phyloP scores from a whole-genome alignment of 2,888 invertebrate genomes.

The Serripes groenlandicus region DNA sequence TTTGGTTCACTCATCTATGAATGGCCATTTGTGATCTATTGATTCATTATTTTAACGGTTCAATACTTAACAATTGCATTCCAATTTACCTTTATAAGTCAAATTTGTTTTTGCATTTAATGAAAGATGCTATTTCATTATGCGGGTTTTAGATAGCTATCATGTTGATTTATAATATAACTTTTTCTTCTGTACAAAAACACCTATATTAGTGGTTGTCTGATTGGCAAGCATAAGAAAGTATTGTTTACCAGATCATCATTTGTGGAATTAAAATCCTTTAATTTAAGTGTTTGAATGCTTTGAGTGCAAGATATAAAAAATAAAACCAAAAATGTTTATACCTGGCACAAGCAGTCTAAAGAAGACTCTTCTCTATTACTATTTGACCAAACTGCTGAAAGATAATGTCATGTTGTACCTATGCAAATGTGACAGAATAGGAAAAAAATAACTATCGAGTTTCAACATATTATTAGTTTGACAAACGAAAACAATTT shows the following conservation, averaged over 20 bases:
- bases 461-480: not conserved
- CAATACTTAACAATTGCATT: conserved; percentile 29
- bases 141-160: not conserved
- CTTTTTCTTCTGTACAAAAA: too few relatives aligned
- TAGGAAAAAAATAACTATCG: too few relatives aligned
- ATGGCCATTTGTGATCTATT: conserved; percentile 14
- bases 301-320: too few relatives aligned
- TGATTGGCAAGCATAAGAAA: too few relatives aligned
- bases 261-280: not conserved
- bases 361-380: too few relatives aligned
- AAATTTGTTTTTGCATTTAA: not conserved
- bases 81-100: conserved; percentile 13
- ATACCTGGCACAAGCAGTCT: too few relatives aligned
- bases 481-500: not conserved
- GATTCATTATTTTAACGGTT: conserved; percentile 14
- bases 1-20: not conserved
- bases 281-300: not conserved
- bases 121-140: not conserved
- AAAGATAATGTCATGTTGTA: too few relatives aligned
- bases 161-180: not conserved
- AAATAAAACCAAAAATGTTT: too few relatives aligned
- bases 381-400: too few relatives aligned
- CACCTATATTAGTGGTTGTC: too few relatives aligned
- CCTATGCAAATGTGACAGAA: too few relatives aligned
- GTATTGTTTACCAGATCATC: too few relatives aligned